A percentile compares a stretch with the other conserved stretches of the same genome.
phyloP scores from a whole-genome alignment of 2,888 invertebrate species.

The Ferrisia virgata region DNA sequence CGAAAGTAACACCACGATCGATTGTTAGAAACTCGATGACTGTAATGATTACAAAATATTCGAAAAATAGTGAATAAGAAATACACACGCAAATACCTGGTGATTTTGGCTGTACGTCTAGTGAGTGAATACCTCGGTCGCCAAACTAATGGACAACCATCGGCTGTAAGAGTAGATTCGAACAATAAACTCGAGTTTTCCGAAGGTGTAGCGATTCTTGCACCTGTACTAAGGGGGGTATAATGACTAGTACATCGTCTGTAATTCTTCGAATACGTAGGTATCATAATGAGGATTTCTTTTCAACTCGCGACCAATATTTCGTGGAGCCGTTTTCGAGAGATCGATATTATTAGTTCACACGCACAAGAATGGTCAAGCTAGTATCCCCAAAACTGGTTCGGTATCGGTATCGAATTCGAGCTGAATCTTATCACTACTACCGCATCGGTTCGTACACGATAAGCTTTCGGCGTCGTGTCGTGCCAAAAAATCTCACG shows the following conservation, averaged over 20 bases:
- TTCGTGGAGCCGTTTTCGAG: neutral
- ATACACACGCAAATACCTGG: slow-evolving; percentile 29
- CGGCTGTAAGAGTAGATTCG: neutral
- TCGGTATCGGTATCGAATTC: no score
- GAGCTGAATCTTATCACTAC: neutral
- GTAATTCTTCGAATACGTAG: slow-evolving; percentile 31
- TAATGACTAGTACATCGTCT: slow-evolving; percentile 26
- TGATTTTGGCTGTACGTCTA: slow-evolving; percentile 40
- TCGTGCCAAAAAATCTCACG: neutral
- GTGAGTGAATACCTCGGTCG: slow-evolving; percentile 37
- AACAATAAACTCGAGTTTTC: slow-evolving; percentile 15
- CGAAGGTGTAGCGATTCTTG: slow-evolving; percentile 16
- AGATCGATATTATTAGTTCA: neutral
- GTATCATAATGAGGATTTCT: slow-evolving; percentile 16
- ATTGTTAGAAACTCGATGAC: no score
- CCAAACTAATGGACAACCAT: slow-evolving; percentile 35
- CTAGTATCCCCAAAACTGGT: no score
- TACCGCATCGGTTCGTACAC: neutral
- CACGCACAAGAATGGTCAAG: no score
- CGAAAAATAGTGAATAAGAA: neutral
- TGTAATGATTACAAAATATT: neutral
- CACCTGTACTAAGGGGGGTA: neutral
- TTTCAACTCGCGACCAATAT: neutral
- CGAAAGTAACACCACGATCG: neutral
- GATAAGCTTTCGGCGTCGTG: neutral